A percentile compares a stretch with the other conserved stretches of the same genome.
Conservation (phyloP, 2,113 vertebrate genomes). For the Illadopsis cleaveri region DNA sequence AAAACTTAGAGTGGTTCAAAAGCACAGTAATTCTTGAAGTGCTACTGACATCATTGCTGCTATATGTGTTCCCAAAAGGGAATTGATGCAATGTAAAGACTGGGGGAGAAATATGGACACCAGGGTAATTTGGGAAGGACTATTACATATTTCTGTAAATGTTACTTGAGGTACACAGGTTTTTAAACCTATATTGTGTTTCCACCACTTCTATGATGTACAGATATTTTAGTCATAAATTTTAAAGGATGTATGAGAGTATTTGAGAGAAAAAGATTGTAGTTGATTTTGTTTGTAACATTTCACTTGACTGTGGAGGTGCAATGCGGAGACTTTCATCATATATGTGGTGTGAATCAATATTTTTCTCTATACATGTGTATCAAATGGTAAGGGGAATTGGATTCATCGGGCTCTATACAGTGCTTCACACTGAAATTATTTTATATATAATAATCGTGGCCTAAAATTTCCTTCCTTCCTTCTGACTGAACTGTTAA, state of each 20-base stretch:
- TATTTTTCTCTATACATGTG: fast-evolving
- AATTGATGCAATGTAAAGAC: neutral
- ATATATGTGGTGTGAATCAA: neutral
- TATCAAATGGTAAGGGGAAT: neutral
- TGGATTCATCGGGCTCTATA: neutral
- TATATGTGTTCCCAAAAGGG: neutral
- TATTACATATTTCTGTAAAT: neutral
- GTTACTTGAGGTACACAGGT: neutral
- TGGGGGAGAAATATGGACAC: neutral
- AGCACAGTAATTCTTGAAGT: neutral
- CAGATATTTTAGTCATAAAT: neutral
- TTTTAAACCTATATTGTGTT: neutral
- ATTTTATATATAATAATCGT: neutral
- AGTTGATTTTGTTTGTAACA: neutral
- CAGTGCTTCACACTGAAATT: neutral
- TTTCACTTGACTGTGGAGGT: neutral
- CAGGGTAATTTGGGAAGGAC: neutral
- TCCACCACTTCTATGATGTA: neutral
- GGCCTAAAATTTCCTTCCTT: neutral
- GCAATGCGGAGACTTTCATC: neutral
- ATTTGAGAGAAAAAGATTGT: neutral
- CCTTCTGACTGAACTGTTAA: neutral
- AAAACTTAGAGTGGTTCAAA: neutral
- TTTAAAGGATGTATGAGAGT: neutral
- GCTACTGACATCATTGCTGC: neutral